phyloP scores from a whole-genome alignment of 2,113 vertebrate species.

The Bungarus multicinctus region DNA sequence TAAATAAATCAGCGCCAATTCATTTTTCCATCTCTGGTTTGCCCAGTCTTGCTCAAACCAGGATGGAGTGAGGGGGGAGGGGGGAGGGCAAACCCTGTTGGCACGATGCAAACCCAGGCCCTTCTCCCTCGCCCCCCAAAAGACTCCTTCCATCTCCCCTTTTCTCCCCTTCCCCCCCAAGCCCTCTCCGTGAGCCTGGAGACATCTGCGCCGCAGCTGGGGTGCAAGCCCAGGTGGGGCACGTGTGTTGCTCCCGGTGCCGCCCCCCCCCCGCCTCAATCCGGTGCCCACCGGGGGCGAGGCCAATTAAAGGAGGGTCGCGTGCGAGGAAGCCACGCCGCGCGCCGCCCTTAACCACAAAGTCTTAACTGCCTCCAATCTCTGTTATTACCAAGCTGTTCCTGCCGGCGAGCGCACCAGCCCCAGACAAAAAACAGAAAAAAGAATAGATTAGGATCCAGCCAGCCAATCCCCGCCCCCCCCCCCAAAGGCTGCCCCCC shows the following conservation, averaged over 20 bases:
- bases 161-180: conserved; percentile 36
- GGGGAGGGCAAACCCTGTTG: not conserved
- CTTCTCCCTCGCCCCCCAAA: conserved; percentile 1
- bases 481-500: conserved; percentile 73
- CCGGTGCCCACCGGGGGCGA: conserved; percentile 64
- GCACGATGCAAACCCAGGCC: too few relatives aligned
- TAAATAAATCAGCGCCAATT: not conserved
- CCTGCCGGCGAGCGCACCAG: conserved; percentile 73
- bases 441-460: conserved; percentile 78
- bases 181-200: not conserved
- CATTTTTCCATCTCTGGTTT: not conserved
- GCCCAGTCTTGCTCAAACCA: not conserved
- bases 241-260: conserved; percentile 76
- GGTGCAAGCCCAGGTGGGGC: conserved; percentile 72
- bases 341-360: conserved; percentile 73
- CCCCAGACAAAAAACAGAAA: conserved; percentile 58
- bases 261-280: conserved; percentile 59
- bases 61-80: not conserved
- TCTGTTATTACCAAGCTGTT: conserved; percentile 84
- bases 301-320: conserved; percentile 72
- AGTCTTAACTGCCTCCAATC: conserved; percentile 74
- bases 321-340: conserved; percentile 59
- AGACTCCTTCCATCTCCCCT: conserved; percentile 24
- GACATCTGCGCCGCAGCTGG: conserved; percentile 77
- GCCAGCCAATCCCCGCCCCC: conserved; percentile 35